Conservation (phyloP, 1,140 invertebrate genomes). For the Drosophila lowei region DNA sequence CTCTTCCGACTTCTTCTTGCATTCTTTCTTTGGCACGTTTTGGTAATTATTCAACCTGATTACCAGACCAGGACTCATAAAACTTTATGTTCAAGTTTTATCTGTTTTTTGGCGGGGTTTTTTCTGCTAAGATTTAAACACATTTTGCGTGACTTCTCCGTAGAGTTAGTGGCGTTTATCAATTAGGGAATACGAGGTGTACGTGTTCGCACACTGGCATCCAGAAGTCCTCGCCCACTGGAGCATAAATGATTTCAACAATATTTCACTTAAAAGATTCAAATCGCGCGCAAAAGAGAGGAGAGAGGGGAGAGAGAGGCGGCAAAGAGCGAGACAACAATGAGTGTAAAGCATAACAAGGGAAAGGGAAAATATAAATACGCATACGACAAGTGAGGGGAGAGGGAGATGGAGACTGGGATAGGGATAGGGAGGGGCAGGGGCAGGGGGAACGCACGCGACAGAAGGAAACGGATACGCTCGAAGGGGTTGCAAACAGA, state of each 20-base stretch:
- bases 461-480: constrained; percentile 81
- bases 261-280: constrained; percentile 82
- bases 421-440: not conserved
- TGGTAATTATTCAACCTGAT: constrained; percentile 77
- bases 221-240: constrained; percentile 48
- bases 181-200: constrained; percentile 65
- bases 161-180: constrained; percentile 45
- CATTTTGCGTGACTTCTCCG: constrained; percentile 58
- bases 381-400: constrained; percentile 67
- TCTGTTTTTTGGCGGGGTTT: constrained; percentile 49
- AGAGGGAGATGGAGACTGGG: not conserved
- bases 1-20: not conserved
- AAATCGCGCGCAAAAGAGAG: constrained; percentile 68
- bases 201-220: constrained; percentile 8
- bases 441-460: constrained; percentile 62
- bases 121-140: constrained; percentile 62
- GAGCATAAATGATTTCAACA: constrained; percentile 79
- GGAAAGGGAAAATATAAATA: constrained; percentile 73
- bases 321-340: constrained; percentile 48
- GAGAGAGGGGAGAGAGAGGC: not conserved
- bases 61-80: constrained; percentile 54
- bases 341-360: constrained; percentile 54
- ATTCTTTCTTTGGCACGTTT: constrained; percentile 48
- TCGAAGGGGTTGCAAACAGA: constrained; percentile 82
- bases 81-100: constrained; percentile 67